These are phyloP conservation scores for Caradrina kadenii DNA, from an alignment of 2,888 invertebrate genomes.

Conservation along the genomic window DNA sequence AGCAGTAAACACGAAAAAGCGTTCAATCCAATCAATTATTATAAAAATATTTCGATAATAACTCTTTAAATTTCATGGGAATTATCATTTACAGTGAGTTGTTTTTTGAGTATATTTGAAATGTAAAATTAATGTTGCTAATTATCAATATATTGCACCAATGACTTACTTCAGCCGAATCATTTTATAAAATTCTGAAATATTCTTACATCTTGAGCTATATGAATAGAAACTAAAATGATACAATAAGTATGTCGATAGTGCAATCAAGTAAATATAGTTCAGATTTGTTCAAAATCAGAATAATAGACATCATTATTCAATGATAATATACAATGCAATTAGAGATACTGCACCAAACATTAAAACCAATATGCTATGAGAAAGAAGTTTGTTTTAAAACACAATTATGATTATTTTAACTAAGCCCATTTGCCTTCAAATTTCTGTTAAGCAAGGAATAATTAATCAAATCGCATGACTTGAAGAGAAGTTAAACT, in stretches of 20 bases:
- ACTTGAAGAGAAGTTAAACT: conserved; percentile 71
- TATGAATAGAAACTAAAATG: conserved; percentile 3
- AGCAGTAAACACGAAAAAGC: conserved; percentile 91
- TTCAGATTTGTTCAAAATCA: conserved; percentile 76
- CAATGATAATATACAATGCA: conserved; percentile 89
- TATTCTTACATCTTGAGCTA: neutral
- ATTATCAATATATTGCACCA: conserved; percentile 72
- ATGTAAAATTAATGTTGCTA: conserved; percentile 77
- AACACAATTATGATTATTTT: conserved; percentile 81
- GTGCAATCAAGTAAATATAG: conserved; percentile 75
- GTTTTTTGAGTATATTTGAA: conserved; percentile 89
- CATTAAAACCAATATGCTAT: conserved; percentile 88
- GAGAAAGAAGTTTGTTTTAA: conserved; percentile 81
- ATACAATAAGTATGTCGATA: conserved; percentile 75
- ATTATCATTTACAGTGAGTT: conserved; percentile 85
- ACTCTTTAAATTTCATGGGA: conserved; percentile 79
- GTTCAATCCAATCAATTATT: conserved; percentile 91
- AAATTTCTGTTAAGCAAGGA: conserved; percentile 81
- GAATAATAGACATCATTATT: conserved; percentile 83
- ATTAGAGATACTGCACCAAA: conserved; percentile 90
- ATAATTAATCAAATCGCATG: conserved; percentile 73
- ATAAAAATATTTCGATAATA: conserved; percentile 85
- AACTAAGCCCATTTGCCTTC: conserved; percentile 88
- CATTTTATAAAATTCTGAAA: conserved; percentile 2
- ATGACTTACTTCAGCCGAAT: conserved; percentile 75